Evolutionary conservation across 1,140 invertebrate genomes (phyloP).

Genomic region (Lanistes nyassanus): DNA sequence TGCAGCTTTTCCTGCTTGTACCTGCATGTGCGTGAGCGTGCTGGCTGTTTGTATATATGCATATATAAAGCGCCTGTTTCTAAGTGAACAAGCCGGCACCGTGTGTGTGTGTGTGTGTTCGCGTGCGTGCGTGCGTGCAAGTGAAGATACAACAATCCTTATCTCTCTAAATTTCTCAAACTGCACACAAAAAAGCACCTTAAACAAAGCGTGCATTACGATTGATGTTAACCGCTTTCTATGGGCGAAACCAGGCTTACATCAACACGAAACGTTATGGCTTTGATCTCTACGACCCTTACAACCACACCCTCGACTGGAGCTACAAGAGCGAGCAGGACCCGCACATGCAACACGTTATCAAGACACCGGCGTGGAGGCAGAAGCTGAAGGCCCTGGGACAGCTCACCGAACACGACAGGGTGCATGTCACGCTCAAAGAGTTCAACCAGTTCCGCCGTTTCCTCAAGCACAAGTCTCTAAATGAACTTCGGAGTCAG

Average conservation of each 20-base stretch:
- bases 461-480: constrained; percentile 1
- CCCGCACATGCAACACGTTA: not conserved
- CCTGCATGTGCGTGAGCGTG: too few species aligned
- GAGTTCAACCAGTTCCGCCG: constrained; percentile 13
- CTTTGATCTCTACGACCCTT: constrained; percentile 8
- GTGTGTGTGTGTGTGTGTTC: not conserved
- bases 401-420: not conserved
- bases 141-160: too few species aligned
- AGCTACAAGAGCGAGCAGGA: constrained; percentile 5
- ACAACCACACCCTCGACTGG: constrained; percentile 11
- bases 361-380: not conserved
- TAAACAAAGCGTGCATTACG: not conserved
- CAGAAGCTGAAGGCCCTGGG: not conserved
- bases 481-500: not conserved
- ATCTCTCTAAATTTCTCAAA: too few species aligned
- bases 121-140: not conserved
- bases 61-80: too few species aligned
- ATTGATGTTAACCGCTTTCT: too few species aligned
- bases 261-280: not conserved
- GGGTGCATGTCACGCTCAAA: not conserved
- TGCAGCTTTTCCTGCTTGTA: too few species aligned
- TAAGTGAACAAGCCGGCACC: too few species aligned
- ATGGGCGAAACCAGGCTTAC: not conserved
- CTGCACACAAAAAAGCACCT: too few species aligned
- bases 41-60: too few species aligned